Evolutionary conservation across 1,140 invertebrate species (phyloP).

Genomic region (Apis dorsata): DNA sequence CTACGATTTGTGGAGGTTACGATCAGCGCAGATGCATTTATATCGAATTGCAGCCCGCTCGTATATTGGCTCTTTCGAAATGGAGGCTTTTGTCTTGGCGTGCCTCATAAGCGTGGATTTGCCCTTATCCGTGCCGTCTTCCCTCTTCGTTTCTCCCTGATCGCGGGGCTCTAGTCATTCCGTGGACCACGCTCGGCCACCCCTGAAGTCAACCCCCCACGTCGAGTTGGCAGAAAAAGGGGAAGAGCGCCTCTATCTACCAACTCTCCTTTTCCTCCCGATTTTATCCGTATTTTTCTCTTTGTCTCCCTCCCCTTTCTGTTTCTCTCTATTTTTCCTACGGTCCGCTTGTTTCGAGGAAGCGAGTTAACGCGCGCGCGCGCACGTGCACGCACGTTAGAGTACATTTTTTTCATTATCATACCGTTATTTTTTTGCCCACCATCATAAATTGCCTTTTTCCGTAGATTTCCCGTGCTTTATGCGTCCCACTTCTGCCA

Average conservation of each 20-base stretch:
- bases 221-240: conserved; percentile 40
- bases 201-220: conserved; percentile 71
- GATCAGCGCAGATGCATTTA: conserved; percentile 77
- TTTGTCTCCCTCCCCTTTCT: conserved; percentile 22
- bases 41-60: conserved; percentile 76
- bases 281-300: not conserved
- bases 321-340: conserved; percentile 41
- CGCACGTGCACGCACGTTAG: conserved; percentile 35
- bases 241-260: conserved; percentile 37
- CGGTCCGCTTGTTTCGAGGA: conserved; percentile 67
- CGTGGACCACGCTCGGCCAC: conserved; percentile 72
- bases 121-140: conserved; percentile 69
- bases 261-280: conserved; percentile 37
- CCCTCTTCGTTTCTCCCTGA: conserved; percentile 48
- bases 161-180: conserved; percentile 50
- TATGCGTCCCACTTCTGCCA: conserved; percentile 75
- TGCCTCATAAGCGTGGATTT: conserved; percentile 79
- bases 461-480: conserved; percentile 71
- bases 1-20: conserved; percentile 66
- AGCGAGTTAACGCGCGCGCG: conserved; percentile 65
- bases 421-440: conserved; percentile 73
- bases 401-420: conserved; percentile 74
- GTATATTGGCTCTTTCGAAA: conserved; percentile 76
- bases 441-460: conserved; percentile 74
- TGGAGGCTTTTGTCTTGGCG: conserved; percentile 78